These are phyloP conservation scores for Drosophila pullipes DNA, from an alignment of 2,888 invertebrate genomes.

Conservation along the genomic window DNA sequence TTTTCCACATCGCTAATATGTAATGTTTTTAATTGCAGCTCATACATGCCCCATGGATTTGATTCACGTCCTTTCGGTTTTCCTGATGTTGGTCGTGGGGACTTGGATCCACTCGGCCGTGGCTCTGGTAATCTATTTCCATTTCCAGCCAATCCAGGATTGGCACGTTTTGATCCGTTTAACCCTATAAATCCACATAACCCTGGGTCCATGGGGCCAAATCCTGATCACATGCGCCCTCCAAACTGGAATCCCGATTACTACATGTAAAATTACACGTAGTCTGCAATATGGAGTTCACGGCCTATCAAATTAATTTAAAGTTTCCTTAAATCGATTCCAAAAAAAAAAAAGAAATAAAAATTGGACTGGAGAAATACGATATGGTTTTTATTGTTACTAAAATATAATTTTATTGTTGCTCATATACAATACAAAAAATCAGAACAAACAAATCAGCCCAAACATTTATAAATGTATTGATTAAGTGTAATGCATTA, in stretches of 20 bases:
- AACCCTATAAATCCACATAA: constrained; percentile 88
- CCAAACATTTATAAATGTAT: constrained; percentile 44
- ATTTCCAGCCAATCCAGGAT: constrained; percentile 37
- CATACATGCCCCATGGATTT: constrained; percentile 57
- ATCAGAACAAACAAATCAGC: constrained; percentile 66
- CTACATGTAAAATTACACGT: constrained; percentile 75
- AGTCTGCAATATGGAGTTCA: neutral
- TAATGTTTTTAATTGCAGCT: constrained; percentile 25
- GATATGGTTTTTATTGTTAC: constrained; percentile 31
- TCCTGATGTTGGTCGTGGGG: constrained; percentile 89
- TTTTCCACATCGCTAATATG: neutral
- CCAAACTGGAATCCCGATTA: constrained; percentile 87
- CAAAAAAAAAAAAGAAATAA: constrained; percentile 9
- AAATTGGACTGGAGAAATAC: constrained; percentile 3
- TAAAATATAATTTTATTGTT: constrained; percentile 64
- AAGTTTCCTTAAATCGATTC: constrained; percentile 17
- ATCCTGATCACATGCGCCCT: constrained; percentile 90
- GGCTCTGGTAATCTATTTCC: constrained; percentile 81
- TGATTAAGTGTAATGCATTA: constrained; percentile 25
- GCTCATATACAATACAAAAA: constrained; percentile 58
- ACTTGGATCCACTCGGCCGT: constrained; percentile 91
- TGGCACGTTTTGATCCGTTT: constrained; percentile 91
- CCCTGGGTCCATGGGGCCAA: constrained; percentile 84
- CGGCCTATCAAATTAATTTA: constrained; percentile 29
- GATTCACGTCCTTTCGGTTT: constrained; percentile 81